A percentile compares a stretch with the other conserved stretches of the same genome.
Evolutionary conservation across 2,113 vertebrate species (phyloP).

Genomic region (Garra rufa): DNA sequence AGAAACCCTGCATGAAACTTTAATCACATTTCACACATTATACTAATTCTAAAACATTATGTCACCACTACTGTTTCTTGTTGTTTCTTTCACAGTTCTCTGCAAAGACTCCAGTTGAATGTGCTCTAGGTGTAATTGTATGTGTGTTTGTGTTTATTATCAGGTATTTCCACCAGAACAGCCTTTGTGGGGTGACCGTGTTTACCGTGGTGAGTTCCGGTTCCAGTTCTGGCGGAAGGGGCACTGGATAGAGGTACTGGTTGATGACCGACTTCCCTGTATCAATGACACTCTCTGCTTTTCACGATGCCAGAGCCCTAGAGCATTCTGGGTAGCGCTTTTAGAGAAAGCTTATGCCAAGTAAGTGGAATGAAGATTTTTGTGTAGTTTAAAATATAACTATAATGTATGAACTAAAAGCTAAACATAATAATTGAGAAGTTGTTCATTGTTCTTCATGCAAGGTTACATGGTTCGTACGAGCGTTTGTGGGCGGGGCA

Average conservation of each 20-base stretch:
- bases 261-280: conserved; percentile 92
- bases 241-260: conserved; percentile 86
- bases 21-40: background rate
- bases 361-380: conserved; percentile 71
- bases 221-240: conserved; percentile 90
- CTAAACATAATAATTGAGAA: background rate
- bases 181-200: conserved; percentile 82
- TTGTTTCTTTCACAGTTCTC: background rate
- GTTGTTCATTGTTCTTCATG: background rate
- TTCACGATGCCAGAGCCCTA: conserved; percentile 86
- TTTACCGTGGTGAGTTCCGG: conserved; percentile 84
- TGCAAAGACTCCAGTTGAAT: background rate
- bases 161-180: conserved; percentile 89
- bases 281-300: conserved; percentile 89
- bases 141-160: background rate
- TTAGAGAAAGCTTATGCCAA: conserved; percentile 98
- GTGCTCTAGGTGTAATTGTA: background rate
- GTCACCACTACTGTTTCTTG: background rate
- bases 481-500: conserved; percentile 94
- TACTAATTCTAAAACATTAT: background rate
- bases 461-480: conserved; percentile 88
- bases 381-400: background rate
- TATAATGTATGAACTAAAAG: background rate
- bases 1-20: too few relatives aligned
- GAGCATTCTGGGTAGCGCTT: conserved; percentile 91